Base-by-base conservation (phyloP, 2,888 invertebrate genomes). In the Drosophila tripunctata region DNA sequence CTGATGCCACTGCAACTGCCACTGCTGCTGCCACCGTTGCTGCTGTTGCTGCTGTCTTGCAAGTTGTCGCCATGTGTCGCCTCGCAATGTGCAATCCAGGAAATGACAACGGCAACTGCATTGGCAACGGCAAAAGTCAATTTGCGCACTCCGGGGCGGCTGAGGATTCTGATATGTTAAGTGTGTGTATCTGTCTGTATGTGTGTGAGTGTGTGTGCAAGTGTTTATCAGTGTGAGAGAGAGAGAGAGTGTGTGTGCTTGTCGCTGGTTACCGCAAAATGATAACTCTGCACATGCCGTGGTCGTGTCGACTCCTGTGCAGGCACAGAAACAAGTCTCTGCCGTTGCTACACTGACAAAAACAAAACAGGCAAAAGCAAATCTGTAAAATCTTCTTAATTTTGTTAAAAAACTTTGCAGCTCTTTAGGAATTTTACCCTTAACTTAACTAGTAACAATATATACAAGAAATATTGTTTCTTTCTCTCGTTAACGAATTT, bases 1-100 rank as follows among this genome's bases (percentile, higher is more conserved):
- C 48, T 51, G 30, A 21, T 50, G 52, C 63, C 63, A 31, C 48
- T 27, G 33, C 22, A 15, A 12, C 30, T 8, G 21, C 40, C 6
- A 10, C 48, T 19, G 33, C 38, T 12, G 21, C 36, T 48, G 41
- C 48, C 10, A n/a, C 54, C 12, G 22, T 35, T 12, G 17, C 66
- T 14, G 48, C 50, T 22, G 17, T 27, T 35, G 43, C 44, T 33
- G 78, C 75, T 69, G 81, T 75, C 81, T 87, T 87, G 76, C 76
- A 82, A 87, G 83, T 82, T 87, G 82, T 82, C 88, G 82, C 86
- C 82, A 79, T 86, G 76, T 86, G 81, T 80, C 79, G 87, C 81
- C 77, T 65, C 66, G 73, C 77, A 61, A 66, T 76, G 76, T 76
- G 72, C 72, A 87, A 78, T 84, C 79, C 85, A 84, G 87, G 79